phyloP scores from a whole-genome alignment of 2,888 invertebrate species.

The Serrognathus titanus region DNA sequence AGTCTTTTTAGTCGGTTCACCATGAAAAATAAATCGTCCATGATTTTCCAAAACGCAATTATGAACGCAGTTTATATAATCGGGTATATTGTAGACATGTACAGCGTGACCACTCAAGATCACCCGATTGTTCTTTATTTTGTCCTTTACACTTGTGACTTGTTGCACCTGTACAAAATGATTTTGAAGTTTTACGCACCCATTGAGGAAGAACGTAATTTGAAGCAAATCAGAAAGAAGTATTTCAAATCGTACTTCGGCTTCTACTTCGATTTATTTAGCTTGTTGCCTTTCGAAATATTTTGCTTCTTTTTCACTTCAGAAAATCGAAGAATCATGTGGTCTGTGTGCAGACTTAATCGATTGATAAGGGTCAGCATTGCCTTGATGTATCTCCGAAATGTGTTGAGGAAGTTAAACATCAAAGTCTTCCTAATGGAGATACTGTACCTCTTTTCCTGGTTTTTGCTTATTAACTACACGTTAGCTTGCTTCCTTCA shows the following conservation, averaged over 20 bases:
- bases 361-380: constrained; percentile 14
- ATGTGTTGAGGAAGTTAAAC: constrained; percentile 16
- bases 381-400: constrained; percentile 7
- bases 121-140: not conserved
- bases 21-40: not conserved
- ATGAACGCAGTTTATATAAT: constrained; percentile 8
- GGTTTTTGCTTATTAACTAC: constrained; percentile 9
- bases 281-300: constrained; percentile 25
- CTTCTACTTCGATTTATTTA: constrained; percentile 24
- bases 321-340: not conserved
- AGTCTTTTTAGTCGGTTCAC: no score
- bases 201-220: constrained; percentile 27
- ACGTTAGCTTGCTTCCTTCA: constrained; percentile 8
- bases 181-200: constrained; percentile 24
- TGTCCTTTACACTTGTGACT: constrained; percentile 23
- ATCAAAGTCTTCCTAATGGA: constrained; percentile 16
- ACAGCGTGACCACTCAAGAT: constrained; percentile 2
- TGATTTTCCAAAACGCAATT: constrained; percentile 8
- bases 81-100: constrained; percentile 9
- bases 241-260: constrained; percentile 20
- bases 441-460: constrained; percentile 8
- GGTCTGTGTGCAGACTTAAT: constrained; percentile 7
- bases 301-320: constrained; percentile 14
- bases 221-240: constrained; percentile 17
- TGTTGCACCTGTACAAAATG: constrained; percentile 23